Evolutionary conservation across 2,113 vertebrate species (phyloP).

Genomic region (Nematolebias whitei): DNA sequence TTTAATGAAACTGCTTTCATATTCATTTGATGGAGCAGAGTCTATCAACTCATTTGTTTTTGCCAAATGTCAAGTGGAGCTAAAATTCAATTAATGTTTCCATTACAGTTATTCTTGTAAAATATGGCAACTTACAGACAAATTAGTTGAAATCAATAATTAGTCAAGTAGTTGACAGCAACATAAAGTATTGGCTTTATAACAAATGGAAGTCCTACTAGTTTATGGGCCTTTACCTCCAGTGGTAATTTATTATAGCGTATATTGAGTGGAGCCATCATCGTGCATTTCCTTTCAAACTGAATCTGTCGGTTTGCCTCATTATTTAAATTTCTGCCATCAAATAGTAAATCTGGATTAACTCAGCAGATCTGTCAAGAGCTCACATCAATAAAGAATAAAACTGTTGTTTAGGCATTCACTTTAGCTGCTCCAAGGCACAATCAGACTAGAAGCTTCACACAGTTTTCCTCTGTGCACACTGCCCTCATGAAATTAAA

Average conservation of each 20-base stretch:
- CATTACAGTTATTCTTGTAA: neutral
- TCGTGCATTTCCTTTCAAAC: conserved; percentile 36
- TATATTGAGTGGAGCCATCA: conserved; percentile 23
- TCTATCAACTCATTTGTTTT: neutral
- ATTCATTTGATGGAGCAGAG: neutral
- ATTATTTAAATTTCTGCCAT: conserved; percentile 61
- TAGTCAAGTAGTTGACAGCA: conserved; percentile 2
- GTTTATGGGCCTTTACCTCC: conserved; percentile 35
- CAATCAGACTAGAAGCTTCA: conserved; percentile 10
- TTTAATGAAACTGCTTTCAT: no score
- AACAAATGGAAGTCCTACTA: conserved; percentile 41
- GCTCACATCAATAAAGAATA: conserved; percentile 45
- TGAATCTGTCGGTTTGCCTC: conserved; percentile 43
- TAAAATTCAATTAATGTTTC: neutral
- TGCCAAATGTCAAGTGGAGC: neutral
- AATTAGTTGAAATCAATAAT: neutral
- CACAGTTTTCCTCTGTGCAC: neutral
- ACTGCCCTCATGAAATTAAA: neutral
- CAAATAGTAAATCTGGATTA: conserved; percentile 64
- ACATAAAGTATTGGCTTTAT: conserved; percentile 16
- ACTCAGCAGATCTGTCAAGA: conserved; percentile 45
- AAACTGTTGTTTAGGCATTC: conserved; percentile 13
- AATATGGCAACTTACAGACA: neutral
- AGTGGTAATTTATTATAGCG: conserved; percentile 37
- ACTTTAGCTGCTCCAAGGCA: conserved; percentile 10